Conservation (phyloP, 2,797 vertebrate genomes). For the Takifugu ocellatus region DNA sequence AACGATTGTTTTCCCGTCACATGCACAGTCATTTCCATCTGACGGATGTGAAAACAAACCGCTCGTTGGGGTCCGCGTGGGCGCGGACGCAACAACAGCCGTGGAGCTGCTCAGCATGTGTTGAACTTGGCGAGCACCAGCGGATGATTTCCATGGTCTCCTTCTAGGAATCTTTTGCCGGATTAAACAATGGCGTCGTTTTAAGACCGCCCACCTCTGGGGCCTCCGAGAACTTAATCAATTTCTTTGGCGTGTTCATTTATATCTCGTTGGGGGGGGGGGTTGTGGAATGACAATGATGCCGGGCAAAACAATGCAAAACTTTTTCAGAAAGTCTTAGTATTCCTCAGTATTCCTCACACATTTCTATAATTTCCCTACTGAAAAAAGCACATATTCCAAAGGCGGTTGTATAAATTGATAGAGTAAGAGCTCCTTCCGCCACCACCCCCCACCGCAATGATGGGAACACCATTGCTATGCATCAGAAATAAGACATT, state of each 20-base stretch:
- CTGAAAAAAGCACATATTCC: conserved; percentile 59
- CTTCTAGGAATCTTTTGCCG: conserved; percentile 51
- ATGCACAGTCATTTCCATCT: neutral
- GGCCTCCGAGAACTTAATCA: conserved; percentile 62
- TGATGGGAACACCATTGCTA: conserved; percentile 54
- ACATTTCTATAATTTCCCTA: conserved; percentile 69
- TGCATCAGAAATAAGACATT: conserved; percentile 70
- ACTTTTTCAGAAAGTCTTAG: conserved; percentile 38
- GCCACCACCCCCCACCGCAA: conserved; percentile 45
- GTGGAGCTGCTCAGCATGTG: conserved; percentile 24
- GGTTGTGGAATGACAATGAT: conserved; percentile 55
- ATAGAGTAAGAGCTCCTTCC: conserved; percentile 68
- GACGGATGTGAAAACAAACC: conserved; percentile 7
- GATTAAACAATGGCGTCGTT: conserved; percentile 61
- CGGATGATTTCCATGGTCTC: conserved; percentile 54
- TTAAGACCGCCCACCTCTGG: conserved; percentile 56
- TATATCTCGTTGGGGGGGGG: conserved; percentile 52
- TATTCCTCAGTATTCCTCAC: conserved; percentile 42
- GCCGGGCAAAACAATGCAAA: conserved; percentile 59
- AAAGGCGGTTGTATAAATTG: conserved; percentile 69
- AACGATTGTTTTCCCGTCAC: too few species aligned
- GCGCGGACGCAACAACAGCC: conserved; percentile 21
- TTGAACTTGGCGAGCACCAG: conserved; percentile 34
- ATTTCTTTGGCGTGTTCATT: conserved; percentile 59
- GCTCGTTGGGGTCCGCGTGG: neutral